Evolutionary conservation across 2,888 invertebrate genomes (phyloP).

Genomic region (Watsonalla cultraria): DNA sequence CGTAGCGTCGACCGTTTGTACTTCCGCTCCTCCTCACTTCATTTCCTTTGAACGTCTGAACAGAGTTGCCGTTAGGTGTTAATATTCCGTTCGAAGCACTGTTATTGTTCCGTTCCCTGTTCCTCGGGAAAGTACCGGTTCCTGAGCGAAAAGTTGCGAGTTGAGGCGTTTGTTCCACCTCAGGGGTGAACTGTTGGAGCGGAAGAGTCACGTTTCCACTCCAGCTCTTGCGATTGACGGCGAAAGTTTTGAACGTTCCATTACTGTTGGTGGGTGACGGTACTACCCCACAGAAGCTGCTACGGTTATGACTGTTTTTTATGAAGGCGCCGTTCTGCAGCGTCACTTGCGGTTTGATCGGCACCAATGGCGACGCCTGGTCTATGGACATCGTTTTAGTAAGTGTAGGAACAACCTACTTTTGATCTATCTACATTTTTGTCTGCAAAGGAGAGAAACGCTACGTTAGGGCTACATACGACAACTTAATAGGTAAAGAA

Average conservation of each 20-base stretch:
- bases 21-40: conserved; percentile 75
- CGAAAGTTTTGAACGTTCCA: conserved; percentile 72
- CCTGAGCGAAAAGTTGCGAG: conserved; percentile 72
- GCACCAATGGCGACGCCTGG: conserved; percentile 74
- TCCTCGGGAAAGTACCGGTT: conserved; percentile 73
- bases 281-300: conserved; percentile 74
- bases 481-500: conserved; percentile 10
- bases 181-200: conserved; percentile 66
- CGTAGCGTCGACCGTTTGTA: conserved; percentile 76
- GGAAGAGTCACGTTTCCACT: conserved; percentile 75
- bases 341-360: conserved; percentile 71
- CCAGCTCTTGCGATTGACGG: conserved; percentile 76
- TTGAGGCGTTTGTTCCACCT: conserved; percentile 57
- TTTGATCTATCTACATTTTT: conserved; percentile 71
- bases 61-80: conserved; percentile 74
- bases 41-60: conserved; percentile 72
- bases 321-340: conserved; percentile 71
- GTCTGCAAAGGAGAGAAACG: conserved; percentile 67
- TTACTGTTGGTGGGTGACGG: conserved; percentile 63
- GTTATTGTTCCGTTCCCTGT: conserved; percentile 73
- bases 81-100: conserved; percentile 67
- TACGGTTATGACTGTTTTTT: conserved; percentile 75
- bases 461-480: conserved; percentile 34
- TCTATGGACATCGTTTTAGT: conserved; percentile 74
- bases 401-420: conserved; percentile 51